Conservation (phyloP, 1,140 invertebrate species). For the Antheraea mylitta region DNA sequence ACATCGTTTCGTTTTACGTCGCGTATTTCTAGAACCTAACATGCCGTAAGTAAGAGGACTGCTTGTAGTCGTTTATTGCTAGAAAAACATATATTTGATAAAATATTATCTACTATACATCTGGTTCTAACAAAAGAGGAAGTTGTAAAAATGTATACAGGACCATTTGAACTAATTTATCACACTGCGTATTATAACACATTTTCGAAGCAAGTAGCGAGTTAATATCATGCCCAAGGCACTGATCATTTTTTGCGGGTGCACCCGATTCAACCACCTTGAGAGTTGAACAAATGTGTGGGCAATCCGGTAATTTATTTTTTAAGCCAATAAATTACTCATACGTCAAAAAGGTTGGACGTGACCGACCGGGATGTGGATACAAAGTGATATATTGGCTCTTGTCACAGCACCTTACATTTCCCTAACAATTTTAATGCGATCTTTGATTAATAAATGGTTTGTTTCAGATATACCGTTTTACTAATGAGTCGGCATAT, state of each 20-base stretch:
- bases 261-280: conserved; percentile 73
- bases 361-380: conserved; percentile 33
- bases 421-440: conserved; percentile 66
- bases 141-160: too few species aligned
- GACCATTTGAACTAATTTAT: background rate
- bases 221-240: conserved; percentile 52
- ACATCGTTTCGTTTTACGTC: too few species aligned
- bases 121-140: too few species aligned
- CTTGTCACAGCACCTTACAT: conserved; percentile 65
- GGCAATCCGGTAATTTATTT: conserved; percentile 75
- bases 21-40: too few species aligned
- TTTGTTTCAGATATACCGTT: conserved; percentile 45
- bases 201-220: conserved; percentile 43
- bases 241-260: conserved; percentile 66
- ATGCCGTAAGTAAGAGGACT: too few species aligned
- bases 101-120: too few species aligned
- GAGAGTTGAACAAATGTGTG: conserved; percentile 67
- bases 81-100: too few species aligned
- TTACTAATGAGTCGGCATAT: conserved; percentile 37
- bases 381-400: conserved; percentile 70
- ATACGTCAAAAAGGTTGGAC: conserved; percentile 71
- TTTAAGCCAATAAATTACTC: conserved; percentile 77
- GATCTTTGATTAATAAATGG: conserved; percentile 61
- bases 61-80: too few species aligned
- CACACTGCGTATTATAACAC: background rate